phyloP scores from a whole-genome alignment of 2,888 invertebrate species.

The Panzeria rudis region DNA sequence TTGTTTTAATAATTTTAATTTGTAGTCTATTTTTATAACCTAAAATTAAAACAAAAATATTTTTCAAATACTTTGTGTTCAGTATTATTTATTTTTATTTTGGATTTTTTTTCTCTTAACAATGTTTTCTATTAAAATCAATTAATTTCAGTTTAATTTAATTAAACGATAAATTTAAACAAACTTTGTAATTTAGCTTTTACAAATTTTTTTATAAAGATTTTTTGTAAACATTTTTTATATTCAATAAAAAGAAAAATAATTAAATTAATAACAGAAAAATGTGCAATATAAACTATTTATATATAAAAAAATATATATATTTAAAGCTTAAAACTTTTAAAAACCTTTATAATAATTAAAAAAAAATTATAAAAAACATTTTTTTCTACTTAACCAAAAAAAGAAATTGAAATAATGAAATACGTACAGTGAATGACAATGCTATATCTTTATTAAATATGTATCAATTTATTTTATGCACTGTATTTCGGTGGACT shows the following conservation, averaged over 20 bases:
- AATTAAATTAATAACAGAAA: constrained; percentile 70
- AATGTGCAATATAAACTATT: constrained; percentile 78
- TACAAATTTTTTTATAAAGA: constrained; percentile 70
- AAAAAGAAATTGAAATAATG: not conserved
- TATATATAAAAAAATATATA: constrained; percentile 66
- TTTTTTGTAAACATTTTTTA: constrained; percentile 69
- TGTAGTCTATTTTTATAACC: constrained; percentile 15
- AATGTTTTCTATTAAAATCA: constrained; percentile 7
- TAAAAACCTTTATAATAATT: constrained; percentile 4
- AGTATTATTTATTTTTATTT: constrained; percentile 60
- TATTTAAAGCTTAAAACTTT: constrained; percentile 63
- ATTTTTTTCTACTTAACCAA: constrained; percentile 22
- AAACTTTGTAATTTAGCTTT: constrained; percentile 70
- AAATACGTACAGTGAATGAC: constrained; percentile 14
- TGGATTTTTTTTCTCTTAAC: constrained; percentile 5
- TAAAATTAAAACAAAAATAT: constrained; percentile 25
- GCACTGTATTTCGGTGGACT: no score
- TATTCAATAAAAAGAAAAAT: constrained; percentile 70
- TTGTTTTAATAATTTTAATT: constrained; percentile 41
- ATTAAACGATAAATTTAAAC: constrained; percentile 55
- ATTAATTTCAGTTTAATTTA: constrained; percentile 39
- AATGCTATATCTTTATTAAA: no score
- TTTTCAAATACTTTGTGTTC: constrained; percentile 63
- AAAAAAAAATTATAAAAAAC: constrained; percentile 15
- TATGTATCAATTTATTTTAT: no score